phyloP scores from a whole-genome alignment of 2,113 vertebrate species.

The Ornithorhynchus anatinus region DNA sequence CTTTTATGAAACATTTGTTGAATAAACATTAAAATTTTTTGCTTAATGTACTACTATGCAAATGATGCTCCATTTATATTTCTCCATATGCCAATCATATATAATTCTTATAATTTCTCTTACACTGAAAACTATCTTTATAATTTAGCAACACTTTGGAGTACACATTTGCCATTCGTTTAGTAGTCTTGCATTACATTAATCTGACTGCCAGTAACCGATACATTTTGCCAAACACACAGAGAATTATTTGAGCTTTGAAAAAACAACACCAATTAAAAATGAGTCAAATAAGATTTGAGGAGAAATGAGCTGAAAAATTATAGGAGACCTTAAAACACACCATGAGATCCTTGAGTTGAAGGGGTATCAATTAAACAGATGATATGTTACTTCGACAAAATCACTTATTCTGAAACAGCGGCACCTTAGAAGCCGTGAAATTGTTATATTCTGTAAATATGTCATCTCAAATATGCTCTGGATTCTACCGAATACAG shows the following conservation, averaged over 20 bases:
- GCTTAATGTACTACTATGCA: slow-evolving; percentile 44
- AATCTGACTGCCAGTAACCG: not conserved
- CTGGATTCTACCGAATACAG: not conserved
- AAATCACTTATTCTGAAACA: not conserved
- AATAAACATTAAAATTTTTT: slow-evolving; percentile 63
- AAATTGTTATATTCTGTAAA: slow-evolving; percentile 28
- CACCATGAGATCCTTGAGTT: not conserved
- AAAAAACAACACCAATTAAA: not conserved
- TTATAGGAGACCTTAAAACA: not conserved
- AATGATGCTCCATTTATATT: slow-evolving; percentile 49
- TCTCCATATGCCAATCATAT: slow-evolving; percentile 49
- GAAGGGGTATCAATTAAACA: not conserved
- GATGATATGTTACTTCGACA: not conserved
- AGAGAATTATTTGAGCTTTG: not conserved
- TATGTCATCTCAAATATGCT: not conserved
- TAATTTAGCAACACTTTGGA: not conserved
- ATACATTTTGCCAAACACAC: not conserved
- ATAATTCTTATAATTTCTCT: slow-evolving; percentile 37
- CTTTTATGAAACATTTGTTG: slow-evolving; percentile 70
- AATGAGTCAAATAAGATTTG: slow-evolving; percentile 17
- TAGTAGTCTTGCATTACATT: not conserved
- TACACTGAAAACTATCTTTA: slow-evolving; percentile 11
- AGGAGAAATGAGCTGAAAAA: not conserved
- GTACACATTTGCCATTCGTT: slow-evolving; percentile 23
- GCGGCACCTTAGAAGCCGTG: not conserved